Evolutionary conservation across 2,888 invertebrate species (phyloP), one percentile per base, ranked within the genome.

Genomic region (Eupithecia dodoneata): DNA sequence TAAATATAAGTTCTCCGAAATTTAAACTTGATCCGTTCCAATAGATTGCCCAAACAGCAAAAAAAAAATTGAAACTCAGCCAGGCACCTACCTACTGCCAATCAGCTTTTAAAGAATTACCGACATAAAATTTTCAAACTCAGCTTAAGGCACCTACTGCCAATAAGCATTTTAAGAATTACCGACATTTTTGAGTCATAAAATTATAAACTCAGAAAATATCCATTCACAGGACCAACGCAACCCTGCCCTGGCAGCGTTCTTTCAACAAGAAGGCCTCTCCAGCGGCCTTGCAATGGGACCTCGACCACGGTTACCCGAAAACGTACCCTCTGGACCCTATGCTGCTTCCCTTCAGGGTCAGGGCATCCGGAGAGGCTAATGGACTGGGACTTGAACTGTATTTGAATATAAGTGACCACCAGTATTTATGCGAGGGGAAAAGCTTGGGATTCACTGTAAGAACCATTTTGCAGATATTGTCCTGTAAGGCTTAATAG

Each of bases 391-490:
- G 90, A 0, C 85, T 95, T n/a, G 94, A 95, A 66, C 82, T 95
- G 74, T 94, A 89, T 75, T 79, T 95, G 18, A 95, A 95, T 75
- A 89, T 85, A 13, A 93, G 92, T 74, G 94, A 95, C 63, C 92
- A 93, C 74, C 95, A 95, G 81, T 89, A 85, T 18, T 88, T 81
- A 13, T 95, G 95, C 81, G 94, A 95, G 82, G 95, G 95, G 4
- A 91, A 90, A 52, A 93, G 92, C 59, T 83, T 92, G 49, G 95
- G 95, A 10, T 95, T 95, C 77, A 94, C 92, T 75, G 95, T 95
- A 78, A 90, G 91, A 86, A 30, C 15, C 4, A 52, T 5, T 52
- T 52, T 49, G 15, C 13, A 13, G 1, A 49, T 13, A 4, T 13
- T 49, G 49, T 49, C 12, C 1, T 49, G 13, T 49, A 13, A 49